Conservation (phyloP, 2,113 vertebrate genomes). For the Cranoglanis bouderius region DNA sequence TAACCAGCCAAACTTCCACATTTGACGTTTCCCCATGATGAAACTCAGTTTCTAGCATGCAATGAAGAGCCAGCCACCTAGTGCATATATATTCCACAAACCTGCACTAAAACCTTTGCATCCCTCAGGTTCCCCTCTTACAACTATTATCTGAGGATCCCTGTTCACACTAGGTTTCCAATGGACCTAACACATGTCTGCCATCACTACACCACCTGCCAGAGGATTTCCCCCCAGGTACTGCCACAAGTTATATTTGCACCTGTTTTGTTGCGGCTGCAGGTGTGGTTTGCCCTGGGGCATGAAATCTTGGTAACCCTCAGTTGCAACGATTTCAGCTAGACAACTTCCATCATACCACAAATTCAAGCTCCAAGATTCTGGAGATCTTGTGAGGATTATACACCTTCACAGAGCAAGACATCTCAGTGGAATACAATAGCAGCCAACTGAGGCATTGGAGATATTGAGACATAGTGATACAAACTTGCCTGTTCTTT, state of each 20-base stretch:
- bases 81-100: background rate
- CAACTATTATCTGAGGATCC: background rate
- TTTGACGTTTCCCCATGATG: background rate
- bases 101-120: background rate
- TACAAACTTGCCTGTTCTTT: background rate
- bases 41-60: background rate
- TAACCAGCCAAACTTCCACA: constrained; percentile 10
- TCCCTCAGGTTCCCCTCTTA: background rate
- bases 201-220: background rate
- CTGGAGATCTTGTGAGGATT: background rate
- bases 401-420: background rate
- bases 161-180: background rate
- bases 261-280: background rate
- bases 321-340: background rate
- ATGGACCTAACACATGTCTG: background rate
- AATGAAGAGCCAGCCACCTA: background rate
- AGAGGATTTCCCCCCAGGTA: background rate
- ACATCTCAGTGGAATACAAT: background rate
- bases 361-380: background rate
- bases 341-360: background rate
- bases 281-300: background rate
- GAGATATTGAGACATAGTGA: background rate
- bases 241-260: background rate
- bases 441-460: background rate
- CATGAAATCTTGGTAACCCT: background rate